Evolutionary conservation across 2,113 vertebrate genomes (phyloP), one percentile per base, ranked within the genome.

Genomic region (Zosterops borbonicus): DNA sequence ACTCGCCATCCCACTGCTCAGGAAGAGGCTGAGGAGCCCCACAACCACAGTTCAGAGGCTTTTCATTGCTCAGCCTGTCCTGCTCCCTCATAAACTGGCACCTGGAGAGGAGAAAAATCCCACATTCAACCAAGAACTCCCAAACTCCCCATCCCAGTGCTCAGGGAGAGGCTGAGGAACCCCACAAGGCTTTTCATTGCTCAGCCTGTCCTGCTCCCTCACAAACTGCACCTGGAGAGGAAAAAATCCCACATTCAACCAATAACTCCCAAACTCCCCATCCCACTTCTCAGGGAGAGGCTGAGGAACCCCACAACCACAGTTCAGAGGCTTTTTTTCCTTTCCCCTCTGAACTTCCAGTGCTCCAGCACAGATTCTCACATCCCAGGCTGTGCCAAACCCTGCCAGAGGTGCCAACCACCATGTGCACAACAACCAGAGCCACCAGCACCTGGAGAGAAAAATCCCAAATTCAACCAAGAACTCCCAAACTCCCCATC

Each of bases 21-120:
- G 65, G 28, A 37, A 31, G 12, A 14, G 4, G n/a, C 56, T 14
- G 58, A 49, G 16, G 22, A 47, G 69, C 60, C 42, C 4, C n/a
- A 0, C 25, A 37, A 39, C n/a, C n/a, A n/a, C n/a, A n/a, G n/a
- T n/a, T n/a, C n/a, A n/a, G n/a, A n/a, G 39, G 39, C 39, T 39
- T 39, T 39, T 99, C 98, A 4, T 99, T 99, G 14, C 98, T 64
- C 58, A 98, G 96, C 31, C 99, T 97, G 96, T 99, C 99, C 33
- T 97, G 94, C 94, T 99, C 98, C 27, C 99, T 93, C 74, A 99
- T 97, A 22, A 98, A 99, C n/a, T 99, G 89, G n/a, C 98, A 99
- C 98, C 98, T 98, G 76, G 1, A 23, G 27, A 4, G 0, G 39
- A 44, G 8, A 55, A 39, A 39, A 39, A n/a, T 39, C 39, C 39